These are phyloP conservation scores for Betta splendens DNA, from an alignment of 2,797 vertebrate species.

Conservation along the genomic window DNA sequence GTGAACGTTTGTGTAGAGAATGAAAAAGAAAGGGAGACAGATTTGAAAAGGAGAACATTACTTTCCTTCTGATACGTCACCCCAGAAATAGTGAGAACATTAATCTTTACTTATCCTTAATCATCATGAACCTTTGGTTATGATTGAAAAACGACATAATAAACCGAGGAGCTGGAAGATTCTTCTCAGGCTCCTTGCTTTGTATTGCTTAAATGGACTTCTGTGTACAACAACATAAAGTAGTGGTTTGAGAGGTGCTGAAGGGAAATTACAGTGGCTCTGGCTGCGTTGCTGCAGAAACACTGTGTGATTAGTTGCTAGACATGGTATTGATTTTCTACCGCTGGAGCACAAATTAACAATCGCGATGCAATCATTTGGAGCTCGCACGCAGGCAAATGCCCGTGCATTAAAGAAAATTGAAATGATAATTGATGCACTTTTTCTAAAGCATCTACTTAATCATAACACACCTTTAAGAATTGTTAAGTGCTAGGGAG, in stretches of 20 bases:
- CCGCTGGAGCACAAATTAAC: slow-evolving; percentile 57
- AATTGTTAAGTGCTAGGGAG: slow-evolving; percentile 63
- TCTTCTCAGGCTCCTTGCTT: neutral
- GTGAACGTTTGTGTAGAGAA: slow-evolving; percentile 34
- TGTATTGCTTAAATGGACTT: slow-evolving; percentile 10
- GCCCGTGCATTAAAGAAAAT: slow-evolving; percentile 27
- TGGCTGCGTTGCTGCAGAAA: slow-evolving; percentile 39
- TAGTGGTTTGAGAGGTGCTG: slow-evolving; percentile 15
- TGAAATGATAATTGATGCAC: slow-evolving; percentile 65
- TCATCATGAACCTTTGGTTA: slow-evolving; percentile 19
- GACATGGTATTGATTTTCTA: slow-evolving; percentile 64
- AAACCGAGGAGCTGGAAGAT: neutral
- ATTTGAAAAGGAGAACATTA: slow-evolving; percentile 16
- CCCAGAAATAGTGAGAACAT: slow-evolving; percentile 10
- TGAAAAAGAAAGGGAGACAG: slow-evolving; percentile 27
- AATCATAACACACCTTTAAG: slow-evolving; percentile 64
- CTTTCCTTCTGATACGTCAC: slow-evolving; percentile 11
- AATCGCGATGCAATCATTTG: slow-evolving; percentile 44
- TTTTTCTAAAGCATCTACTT: slow-evolving; percentile 66
- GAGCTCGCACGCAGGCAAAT: slow-evolving; percentile 36
- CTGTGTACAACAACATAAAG: slow-evolving; percentile 25
- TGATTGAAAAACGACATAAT: slow-evolving; percentile 16
- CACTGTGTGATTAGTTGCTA: slow-evolving; percentile 52
- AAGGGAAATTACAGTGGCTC: slow-evolving; percentile 41
- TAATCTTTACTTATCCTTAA: slow-evolving; percentile 17